Conservation (phyloP, 2,797 vertebrate species). For the Acanthurus lineatus region DNA sequence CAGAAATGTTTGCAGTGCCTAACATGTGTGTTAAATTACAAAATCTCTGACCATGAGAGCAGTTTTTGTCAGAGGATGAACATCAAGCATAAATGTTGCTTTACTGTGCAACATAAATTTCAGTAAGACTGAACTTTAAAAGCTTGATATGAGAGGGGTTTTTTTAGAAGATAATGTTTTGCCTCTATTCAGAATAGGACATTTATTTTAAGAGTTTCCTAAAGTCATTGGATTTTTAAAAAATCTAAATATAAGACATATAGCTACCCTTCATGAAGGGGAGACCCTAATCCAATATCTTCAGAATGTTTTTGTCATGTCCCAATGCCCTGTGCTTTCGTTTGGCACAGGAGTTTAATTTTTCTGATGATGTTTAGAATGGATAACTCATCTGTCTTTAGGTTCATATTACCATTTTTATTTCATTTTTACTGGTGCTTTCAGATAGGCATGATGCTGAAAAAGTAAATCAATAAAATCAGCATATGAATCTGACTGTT, state of each 20-base stretch:
- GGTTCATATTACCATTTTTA: constrained; percentile 69
- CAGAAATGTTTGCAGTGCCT: constrained; percentile 44
- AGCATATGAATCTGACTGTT: constrained; percentile 67
- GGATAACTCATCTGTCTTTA: constrained; percentile 52
- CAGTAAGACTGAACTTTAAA: background rate
- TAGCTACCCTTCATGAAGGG: constrained; percentile 23
- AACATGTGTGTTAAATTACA: constrained; percentile 21
- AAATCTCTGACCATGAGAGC: constrained; percentile 23
- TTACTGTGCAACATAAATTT: constrained; percentile 5
- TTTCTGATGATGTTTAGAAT: constrained; percentile 63
- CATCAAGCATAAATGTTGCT: background rate
- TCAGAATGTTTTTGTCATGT: constrained; percentile 42
- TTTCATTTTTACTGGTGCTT: constrained; percentile 70
- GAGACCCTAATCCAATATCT: constrained; percentile 49
- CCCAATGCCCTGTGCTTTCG: constrained; percentile 45
- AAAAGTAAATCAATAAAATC: constrained; percentile 68
- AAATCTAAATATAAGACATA: constrained; percentile 14
- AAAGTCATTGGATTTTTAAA: constrained; percentile 28
- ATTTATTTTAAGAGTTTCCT: constrained; percentile 25
- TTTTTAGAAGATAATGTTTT: background rate
- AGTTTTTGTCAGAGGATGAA: background rate
- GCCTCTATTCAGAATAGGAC: constrained; percentile 19
- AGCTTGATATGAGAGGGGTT: background rate
- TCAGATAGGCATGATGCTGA: constrained; percentile 57
- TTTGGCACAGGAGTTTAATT: constrained; percentile 46